Base-by-base conservation (phyloP, 2,888 invertebrate species). In the Ligdia adustata region DNA sequence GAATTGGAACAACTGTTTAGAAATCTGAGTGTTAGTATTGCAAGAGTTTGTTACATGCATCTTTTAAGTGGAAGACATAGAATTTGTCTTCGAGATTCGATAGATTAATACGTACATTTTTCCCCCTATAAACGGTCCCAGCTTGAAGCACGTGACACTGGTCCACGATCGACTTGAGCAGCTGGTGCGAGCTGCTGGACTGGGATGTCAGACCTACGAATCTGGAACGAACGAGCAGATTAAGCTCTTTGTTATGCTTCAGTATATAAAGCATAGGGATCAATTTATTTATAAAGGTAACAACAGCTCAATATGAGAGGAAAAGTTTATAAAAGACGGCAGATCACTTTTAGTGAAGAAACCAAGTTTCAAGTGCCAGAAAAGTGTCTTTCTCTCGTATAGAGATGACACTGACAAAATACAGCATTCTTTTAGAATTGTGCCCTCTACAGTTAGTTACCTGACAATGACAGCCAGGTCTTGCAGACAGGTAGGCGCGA, bases 101-200 rank as follows among this genome's bases (percentile, higher is more conserved):
- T n/a, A n/a, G n/a, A n/a, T n/a, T n/a, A n/a, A 2, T 5, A 75
- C 86, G 82, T 56, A 89, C 90, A 64, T 87, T 89, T 6, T 78
- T 70, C 60, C 93, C 92, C 71, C 93, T 90, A 69, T 92, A 91
- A 62, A 93, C 92, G 61, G 93, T 91, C 50, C 95, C 93, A 57
- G 92, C 89, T 63, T 93, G 91, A 63, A 96, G 84, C 69, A 94
- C 93, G 66, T 94, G 93, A 69, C 94, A 93, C 72, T 95, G 95
- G 70, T 94, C 94, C 50, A 94, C 93, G 46, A 95, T 93, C 27
- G 95, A 94, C 57, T 95, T 94, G 45, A 96, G 87, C 43, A 96
- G 89, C 69, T 93, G 93, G 67, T 94, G 93, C 0, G 93, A 91
- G 32, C 93, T 94, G 69, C 92, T 92, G 12, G 93, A 93, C 66